Percentiles rank a stretch among this genome's conserved stretches.
Evolutionary conservation across 2,113 vertebrate species (phyloP).

Genomic region (Holacanthus passer): DNA sequence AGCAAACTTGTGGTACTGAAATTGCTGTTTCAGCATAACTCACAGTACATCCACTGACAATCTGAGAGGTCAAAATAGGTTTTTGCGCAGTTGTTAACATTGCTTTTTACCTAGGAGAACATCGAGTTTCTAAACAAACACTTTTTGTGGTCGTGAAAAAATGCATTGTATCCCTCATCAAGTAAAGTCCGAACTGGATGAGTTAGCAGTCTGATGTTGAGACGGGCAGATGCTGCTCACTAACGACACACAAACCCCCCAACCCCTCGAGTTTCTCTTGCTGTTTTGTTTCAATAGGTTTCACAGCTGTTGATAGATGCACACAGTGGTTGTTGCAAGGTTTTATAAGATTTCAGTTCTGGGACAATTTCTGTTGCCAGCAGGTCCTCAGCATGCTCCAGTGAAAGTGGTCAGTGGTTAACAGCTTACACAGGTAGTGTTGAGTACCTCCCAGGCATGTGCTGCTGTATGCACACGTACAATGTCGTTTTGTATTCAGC

Average conservation of each 20-base stretch:
- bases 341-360: not conserved
- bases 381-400: not conserved
- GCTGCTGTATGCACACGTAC: not conserved
- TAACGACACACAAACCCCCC: not conserved
- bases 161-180: not conserved
- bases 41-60: not conserved
- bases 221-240: not conserved
- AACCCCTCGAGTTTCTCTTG: not conserved
- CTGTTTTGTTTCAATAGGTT: not conserved
- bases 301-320: not conserved
- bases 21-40: not conserved
- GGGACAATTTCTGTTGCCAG: not conserved
- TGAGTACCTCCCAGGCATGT: not conserved
- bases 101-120: not conserved
- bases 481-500: not conserved
- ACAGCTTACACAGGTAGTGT: not conserved
- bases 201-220: not conserved
- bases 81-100: not conserved
- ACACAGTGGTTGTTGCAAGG: not conserved
- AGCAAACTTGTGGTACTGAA: not conserved
- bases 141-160: not conserved
- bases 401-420: not conserved
- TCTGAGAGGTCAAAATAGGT: not conserved
- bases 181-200: not conserved
- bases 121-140: not conserved